phyloP scores from a whole-genome alignment of 2,888 invertebrate species.

The Octodonta nipae region DNA sequence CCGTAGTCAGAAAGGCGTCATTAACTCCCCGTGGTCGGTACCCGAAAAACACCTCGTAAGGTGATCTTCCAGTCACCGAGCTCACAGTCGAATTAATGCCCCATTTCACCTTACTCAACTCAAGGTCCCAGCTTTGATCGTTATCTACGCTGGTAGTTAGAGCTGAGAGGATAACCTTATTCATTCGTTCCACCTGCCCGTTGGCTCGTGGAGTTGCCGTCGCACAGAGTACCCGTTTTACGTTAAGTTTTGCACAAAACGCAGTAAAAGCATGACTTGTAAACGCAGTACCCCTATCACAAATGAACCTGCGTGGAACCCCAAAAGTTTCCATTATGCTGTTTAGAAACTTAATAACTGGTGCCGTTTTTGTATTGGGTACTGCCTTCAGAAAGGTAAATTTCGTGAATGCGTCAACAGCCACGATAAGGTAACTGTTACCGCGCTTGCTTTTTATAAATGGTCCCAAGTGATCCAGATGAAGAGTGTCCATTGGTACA shows the following conservation, averaged over 20 bases:
- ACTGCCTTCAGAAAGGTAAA: slow-evolving; percentile 4
- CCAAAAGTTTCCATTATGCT: slow-evolving; percentile 11
- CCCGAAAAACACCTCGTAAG: too few relatives aligned
- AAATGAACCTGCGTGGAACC: slow-evolving; percentile 9
- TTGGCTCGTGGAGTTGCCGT: slow-evolving; percentile 13
- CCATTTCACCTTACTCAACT: too few relatives aligned
- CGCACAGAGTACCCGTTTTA: slow-evolving; percentile 7
- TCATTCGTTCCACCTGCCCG: slow-evolving; percentile 13
- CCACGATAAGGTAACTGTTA: slow-evolving; percentile 1
- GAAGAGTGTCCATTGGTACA: slow-evolving; percentile 8
- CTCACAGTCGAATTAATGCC: too few relatives aligned
- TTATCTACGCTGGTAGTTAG: too few relatives aligned
- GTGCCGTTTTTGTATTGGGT: background rate
- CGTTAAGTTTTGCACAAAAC: slow-evolving; percentile 6
- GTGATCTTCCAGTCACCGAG: too few relatives aligned
- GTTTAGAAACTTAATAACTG: background rate
- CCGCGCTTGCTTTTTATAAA: slow-evolving; percentile 4
- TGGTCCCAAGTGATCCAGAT: slow-evolving; percentile 10
- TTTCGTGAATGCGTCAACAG: slow-evolving; percentile 4
- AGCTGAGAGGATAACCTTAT: too few relatives aligned
- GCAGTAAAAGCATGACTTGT: slow-evolving; percentile 12
- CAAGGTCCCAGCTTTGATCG: too few relatives aligned
- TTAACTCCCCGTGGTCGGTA: too few relatives aligned
- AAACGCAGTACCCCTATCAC: slow-evolving; percentile 13
- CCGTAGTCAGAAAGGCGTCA: too few relatives aligned